These are phyloP conservation scores for Elegia similella DNA, from an alignment of 2,888 invertebrate species.

Conservation along the genomic window DNA sequence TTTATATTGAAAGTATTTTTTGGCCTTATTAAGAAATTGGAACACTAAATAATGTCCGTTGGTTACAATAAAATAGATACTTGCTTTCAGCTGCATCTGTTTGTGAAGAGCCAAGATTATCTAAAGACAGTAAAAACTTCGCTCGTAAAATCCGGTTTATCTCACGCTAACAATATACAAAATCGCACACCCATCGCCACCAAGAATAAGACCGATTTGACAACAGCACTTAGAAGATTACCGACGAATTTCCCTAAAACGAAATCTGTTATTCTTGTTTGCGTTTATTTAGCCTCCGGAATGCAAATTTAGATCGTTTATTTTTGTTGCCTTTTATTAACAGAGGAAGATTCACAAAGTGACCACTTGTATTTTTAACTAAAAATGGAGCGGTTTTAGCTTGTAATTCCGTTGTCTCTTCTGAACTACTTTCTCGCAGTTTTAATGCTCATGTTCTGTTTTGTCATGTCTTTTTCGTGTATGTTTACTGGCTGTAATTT, in stretches of 20 bases:
- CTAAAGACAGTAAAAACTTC: too few species aligned
- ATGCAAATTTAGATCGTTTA: slow-evolving; percentile 16
- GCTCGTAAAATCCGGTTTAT: too few species aligned
- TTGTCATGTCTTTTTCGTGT: background rate
- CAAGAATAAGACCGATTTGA: slow-evolving; percentile 14
- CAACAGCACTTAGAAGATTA: slow-evolving; percentile 16
- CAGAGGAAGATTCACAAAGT: slow-evolving; percentile 16
- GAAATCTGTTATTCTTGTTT: slow-evolving; percentile 17
- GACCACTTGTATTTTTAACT: slow-evolving; percentile 17
- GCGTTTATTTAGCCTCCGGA: slow-evolving; percentile 11
- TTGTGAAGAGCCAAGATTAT: too few species aligned
- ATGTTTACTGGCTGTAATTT: too few species aligned
- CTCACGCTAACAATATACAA: background rate
- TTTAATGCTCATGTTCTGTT: background rate
- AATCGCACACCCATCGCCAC: slow-evolving; percentile 29
- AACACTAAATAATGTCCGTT: too few species aligned
- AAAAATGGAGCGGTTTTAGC: slow-evolving; percentile 8
- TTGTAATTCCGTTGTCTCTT: background rate
- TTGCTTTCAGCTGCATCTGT: too few species aligned
- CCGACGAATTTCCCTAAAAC: slow-evolving; percentile 15
- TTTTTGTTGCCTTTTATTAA: slow-evolving; percentile 18
- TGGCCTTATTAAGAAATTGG: too few species aligned
- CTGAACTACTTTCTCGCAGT: background rate
- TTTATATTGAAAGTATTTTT: too few species aligned
- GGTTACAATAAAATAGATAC: too few species aligned